Percentiles rank a stretch among this genome's conserved stretches.
Conservation (phyloP, 2,113 vertebrate genomes). For the Lamprotornis superbus region DNA sequence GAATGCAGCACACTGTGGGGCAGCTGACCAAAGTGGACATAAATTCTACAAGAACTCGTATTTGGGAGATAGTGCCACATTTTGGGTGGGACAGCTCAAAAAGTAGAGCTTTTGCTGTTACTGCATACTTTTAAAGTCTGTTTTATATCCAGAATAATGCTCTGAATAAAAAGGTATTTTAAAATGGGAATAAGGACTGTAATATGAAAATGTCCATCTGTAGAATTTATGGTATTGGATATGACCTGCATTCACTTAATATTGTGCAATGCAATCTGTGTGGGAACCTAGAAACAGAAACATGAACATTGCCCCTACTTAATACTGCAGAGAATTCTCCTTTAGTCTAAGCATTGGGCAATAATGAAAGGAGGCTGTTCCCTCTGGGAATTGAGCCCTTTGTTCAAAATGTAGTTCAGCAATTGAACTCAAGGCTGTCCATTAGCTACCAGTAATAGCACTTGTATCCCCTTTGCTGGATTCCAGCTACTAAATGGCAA, state of each 20-base stretch:
- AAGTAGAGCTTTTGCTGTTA: not conserved
- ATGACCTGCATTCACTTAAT: not conserved
- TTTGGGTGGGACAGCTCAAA: not conserved
- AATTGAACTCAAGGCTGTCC: not conserved
- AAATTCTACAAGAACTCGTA: not conserved
- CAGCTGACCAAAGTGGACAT: not conserved
- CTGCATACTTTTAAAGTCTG: not conserved
- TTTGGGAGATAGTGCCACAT: not conserved
- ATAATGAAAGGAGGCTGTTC: not conserved
- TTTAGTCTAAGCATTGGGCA: not conserved
- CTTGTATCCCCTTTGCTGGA: not conserved
- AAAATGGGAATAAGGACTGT: not conserved
- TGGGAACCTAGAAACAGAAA: not conserved
- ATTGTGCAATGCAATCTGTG: not conserved
- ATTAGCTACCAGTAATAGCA: conserved; percentile 14
- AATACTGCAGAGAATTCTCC: not conserved
- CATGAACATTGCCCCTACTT: not conserved
- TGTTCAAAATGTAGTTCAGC: conserved; percentile 1
- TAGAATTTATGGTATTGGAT: not conserved
- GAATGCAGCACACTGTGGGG: not conserved
- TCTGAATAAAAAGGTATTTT: not conserved
- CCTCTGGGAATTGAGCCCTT: not conserved
- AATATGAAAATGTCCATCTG: not conserved
- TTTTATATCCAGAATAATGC: not conserved
- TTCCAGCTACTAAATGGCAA: not conserved